Conservation (phyloP, 1,140 invertebrate species). For the Neodiprion fabricii region DNA sequence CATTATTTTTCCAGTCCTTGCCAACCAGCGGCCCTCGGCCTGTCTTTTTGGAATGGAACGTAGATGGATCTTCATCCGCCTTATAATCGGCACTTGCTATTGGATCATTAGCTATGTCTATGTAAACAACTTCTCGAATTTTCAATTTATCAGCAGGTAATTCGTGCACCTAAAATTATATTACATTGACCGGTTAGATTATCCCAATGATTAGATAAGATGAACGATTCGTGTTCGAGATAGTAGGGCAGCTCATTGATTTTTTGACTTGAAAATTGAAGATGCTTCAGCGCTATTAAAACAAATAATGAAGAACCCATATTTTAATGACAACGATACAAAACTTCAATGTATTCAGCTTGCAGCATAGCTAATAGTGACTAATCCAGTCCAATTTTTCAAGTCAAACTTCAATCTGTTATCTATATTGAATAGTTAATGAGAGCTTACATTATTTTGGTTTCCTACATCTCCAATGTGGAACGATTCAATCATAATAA, state of each 20-base stretch:
- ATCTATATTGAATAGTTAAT: too few relatives aligned
- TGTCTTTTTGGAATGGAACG: slow-evolving; percentile 92
- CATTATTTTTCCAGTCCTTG: slow-evolving; percentile 80
- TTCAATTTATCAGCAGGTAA: slow-evolving; percentile 87
- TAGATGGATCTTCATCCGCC: slow-evolving; percentile 84
- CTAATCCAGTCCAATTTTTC: background rate
- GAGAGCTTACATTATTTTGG: slow-evolving; percentile 79
- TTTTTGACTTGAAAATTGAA: too few relatives aligned
- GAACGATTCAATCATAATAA: slow-evolving; percentile 95
- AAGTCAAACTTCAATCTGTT: too few relatives aligned
- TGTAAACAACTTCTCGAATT: slow-evolving; percentile 85
- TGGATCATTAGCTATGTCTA: slow-evolving; percentile 96
- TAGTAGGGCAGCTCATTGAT: too few relatives aligned
- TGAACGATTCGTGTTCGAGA: background rate
- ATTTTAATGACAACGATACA: background rate
- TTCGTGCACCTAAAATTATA: slow-evolving; percentile 79
- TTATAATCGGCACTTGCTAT: slow-evolving; percentile 86
- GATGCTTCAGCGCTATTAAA: too few relatives aligned
- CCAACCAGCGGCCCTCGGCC: slow-evolving; percentile 89
- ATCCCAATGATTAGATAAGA: slow-evolving; percentile 11
- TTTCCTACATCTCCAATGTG: slow-evolving; percentile 88
- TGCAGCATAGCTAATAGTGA: too few relatives aligned
- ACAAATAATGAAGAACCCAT: background rate
- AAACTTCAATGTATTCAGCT: too few relatives aligned
- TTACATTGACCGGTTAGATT: slow-evolving; percentile 3